phyloP scores from a whole-genome alignment of 2,113 vertebrate species.

The Conger conger region DNA sequence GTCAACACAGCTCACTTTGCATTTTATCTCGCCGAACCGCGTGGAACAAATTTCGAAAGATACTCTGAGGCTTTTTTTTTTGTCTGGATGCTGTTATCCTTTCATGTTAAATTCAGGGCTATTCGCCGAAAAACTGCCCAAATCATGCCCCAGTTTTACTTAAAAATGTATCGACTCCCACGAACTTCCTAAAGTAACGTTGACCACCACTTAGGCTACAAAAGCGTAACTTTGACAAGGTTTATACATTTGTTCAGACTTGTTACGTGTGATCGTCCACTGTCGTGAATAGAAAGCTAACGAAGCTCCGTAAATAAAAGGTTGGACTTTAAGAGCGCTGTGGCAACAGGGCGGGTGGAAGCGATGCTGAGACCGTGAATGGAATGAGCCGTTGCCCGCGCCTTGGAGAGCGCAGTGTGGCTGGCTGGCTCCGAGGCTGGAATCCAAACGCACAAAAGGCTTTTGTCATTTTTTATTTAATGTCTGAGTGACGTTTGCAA shows the following conservation, averaged over 20 bases:
- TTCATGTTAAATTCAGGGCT: not conserved
- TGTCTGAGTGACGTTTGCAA: conserved; percentile 42
- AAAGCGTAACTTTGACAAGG: not conserved
- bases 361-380: conserved; percentile 21
- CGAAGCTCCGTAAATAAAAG: not conserved
- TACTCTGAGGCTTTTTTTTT: not conserved
- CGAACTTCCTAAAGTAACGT: not conserved
- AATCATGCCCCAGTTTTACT: not conserved
- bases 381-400: not conserved
- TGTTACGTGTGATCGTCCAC: not conserved
- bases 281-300: not conserved
- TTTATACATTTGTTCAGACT: not conserved
- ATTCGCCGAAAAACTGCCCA: not conserved
- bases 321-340: not conserved
- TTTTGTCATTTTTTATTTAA: conserved; percentile 47
- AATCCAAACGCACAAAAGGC: conserved; percentile 45
- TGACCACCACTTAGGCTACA: too few species aligned
- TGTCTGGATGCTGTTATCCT: not conserved
- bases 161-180: not conserved
- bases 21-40: not conserved
- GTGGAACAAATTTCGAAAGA: not conserved
- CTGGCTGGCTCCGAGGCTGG: conserved; percentile 23
- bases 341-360: not conserved
- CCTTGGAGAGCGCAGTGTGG: conserved; percentile 1
- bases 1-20: not conserved